phyloP scores from a whole-genome alignment of 2,797 vertebrate species.

The Apodemus agrarius region DNA sequence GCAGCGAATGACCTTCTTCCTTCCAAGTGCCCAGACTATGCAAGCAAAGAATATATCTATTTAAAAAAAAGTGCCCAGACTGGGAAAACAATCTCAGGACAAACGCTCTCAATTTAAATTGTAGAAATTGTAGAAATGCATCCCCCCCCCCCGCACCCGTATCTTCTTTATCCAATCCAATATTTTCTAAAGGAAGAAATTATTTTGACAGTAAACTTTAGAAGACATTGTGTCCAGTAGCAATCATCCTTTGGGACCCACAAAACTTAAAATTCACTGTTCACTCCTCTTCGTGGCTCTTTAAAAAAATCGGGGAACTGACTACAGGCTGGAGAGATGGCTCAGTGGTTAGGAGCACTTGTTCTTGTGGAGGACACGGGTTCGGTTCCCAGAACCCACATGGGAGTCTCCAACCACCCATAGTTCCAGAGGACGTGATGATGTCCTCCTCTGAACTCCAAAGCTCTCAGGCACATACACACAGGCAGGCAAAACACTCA shows the following conservation, averaged over 20 bases:
- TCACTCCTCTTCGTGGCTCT: neutral
- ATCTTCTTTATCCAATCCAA: neutral
- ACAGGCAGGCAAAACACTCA: neutral
- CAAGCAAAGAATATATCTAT: neutral
- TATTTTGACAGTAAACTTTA: neutral
- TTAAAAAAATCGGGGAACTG: neutral
- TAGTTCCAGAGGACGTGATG: neutral
- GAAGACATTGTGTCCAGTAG: neutral
- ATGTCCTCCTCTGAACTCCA: neutral
- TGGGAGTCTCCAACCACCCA: neutral
- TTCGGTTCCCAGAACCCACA: neutral
- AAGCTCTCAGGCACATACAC: neutral
- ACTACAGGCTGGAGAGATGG: neutral
- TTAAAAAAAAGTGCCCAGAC: too few relatives aligned
- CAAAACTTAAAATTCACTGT: neutral
- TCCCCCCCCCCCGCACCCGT: too few relatives aligned
- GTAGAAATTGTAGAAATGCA: neutral
- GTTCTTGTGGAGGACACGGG: neutral
- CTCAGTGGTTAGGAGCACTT: neutral
- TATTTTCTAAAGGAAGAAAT: neutral
- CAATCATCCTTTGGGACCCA: neutral
- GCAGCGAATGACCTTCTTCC: neutral
- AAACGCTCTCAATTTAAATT: neutral
- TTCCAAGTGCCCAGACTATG: rapidly evolving
- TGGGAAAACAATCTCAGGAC: neutral